Conservation (phyloP, 2,888 invertebrate species). For the Diadegma fenestrale region DNA sequence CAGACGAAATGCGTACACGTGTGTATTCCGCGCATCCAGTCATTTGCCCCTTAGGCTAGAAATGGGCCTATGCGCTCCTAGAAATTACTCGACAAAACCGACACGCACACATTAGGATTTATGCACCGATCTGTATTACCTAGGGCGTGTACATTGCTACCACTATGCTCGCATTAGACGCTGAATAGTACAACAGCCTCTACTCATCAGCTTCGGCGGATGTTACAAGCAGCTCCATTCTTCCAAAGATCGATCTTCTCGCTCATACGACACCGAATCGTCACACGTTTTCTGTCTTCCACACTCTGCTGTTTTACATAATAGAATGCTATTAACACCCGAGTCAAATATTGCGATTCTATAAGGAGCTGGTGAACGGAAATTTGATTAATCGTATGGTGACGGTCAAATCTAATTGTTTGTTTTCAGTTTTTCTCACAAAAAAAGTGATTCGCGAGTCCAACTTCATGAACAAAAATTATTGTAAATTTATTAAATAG, state of each 20-base stretch:
- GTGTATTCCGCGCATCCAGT: conserved; percentile 36
- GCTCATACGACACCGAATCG: background rate
- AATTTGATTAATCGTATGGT: too few species aligned
- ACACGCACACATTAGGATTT: conserved; percentile 33
- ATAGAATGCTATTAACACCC: background rate
- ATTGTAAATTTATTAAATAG: too few species aligned
- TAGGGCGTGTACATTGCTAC: background rate
- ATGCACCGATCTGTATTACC: conserved; percentile 4
- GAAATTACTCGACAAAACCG: conserved; percentile 59
- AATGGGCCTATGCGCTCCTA: conserved; percentile 29
- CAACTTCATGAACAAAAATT: too few species aligned
- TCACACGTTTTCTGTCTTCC: background rate
- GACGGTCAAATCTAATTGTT: too few species aligned
- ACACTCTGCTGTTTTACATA: background rate
- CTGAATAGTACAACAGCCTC: conserved; percentile 13
- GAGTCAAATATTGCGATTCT: background rate
- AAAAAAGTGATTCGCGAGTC: too few species aligned
- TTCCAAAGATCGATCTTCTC: conserved; percentile 36
- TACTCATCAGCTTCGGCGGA: conserved; percentile 10
- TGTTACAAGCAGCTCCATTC: conserved; percentile 15
- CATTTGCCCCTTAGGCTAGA: conserved; percentile 29
- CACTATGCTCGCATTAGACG: conserved; percentile 8
- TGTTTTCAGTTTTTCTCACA: too few species aligned
- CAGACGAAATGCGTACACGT: background rate
- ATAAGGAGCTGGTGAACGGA: too few species aligned